phyloP scores from a whole-genome alignment of 1,140 invertebrate species.

The Oryctes rhinoceros region DNA sequence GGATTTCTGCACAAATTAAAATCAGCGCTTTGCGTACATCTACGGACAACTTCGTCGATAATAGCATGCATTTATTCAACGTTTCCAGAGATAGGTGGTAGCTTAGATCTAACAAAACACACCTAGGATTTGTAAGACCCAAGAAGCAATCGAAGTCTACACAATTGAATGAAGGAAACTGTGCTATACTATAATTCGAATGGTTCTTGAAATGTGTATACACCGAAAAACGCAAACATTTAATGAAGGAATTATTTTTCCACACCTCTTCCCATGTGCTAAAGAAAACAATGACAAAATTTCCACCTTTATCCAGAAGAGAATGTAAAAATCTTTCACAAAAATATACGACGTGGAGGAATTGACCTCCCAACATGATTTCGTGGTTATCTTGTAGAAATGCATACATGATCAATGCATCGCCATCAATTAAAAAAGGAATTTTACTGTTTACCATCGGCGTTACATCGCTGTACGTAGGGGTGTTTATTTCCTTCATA shows the following conservation, averaged over 20 bases:
- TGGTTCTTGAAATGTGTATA: slow-evolving; percentile 32
- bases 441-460: slow-evolving; percentile 25
- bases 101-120: slow-evolving; percentile 22
- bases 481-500: neutral
- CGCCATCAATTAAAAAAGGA: slow-evolving; percentile 37
- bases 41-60: neutral
- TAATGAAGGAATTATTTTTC: slow-evolving; percentile 1
- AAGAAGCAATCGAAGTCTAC: neutral
- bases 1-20: neutral
- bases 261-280: neutral
- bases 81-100: neutral
- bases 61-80: neutral
- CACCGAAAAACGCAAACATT: neutral
- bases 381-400: slow-evolving; percentile 25
- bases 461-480: slow-evolving; percentile 16
- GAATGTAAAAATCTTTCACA: slow-evolving; percentile 38
- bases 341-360: slow-evolving; percentile 27
- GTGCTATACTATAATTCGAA: neutral
- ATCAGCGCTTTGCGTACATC: neutral
- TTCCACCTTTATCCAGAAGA: slow-evolving; percentile 16
- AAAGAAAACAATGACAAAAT: slow-evolving; percentile 34
- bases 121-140: slow-evolving; percentile 21
- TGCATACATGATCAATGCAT: neutral
- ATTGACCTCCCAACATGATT: slow-evolving; percentile 1
- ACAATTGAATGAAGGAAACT: neutral